Percentiles rank a stretch among this genome's conserved stretches.
Evolutionary conservation across 2,113 vertebrate species (phyloP).

Genomic region (Tamias sibiricus): DNA sequence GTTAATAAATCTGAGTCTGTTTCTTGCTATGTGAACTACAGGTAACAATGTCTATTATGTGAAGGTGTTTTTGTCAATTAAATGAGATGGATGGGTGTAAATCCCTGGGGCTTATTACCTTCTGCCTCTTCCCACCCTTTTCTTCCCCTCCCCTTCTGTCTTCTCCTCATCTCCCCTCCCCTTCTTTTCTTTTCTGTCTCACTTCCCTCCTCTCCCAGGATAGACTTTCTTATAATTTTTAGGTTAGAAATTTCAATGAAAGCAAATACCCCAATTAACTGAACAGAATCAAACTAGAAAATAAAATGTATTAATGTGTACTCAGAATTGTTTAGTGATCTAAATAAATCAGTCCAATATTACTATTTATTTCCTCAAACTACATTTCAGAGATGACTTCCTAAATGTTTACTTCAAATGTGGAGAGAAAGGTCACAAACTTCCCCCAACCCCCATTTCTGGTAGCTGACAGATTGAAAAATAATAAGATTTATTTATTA

Average conservation of each 20-base stretch:
- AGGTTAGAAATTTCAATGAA: constrained; percentile 43
- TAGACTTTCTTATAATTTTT: background rate
- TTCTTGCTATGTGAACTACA: background rate
- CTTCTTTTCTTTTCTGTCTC: background rate
- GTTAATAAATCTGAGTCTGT: background rate
- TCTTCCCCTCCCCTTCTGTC: too few species aligned
- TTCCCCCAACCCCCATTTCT: background rate
- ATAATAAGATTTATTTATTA: background rate
- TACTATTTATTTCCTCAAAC: background rate
- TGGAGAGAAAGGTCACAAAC: background rate
- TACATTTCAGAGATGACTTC: background rate
- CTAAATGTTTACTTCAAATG: background rate
- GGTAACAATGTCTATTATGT: background rate
- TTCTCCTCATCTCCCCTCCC: too few species aligned
- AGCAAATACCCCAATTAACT: background rate
- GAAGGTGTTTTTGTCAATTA: background rate
- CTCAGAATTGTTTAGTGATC: background rate
- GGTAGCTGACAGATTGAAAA: background rate
- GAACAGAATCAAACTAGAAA: background rate
- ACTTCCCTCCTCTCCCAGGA: background rate
- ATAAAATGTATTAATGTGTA: background rate
- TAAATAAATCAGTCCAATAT: background rate
- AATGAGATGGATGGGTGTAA: background rate
- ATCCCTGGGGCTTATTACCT: background rate
- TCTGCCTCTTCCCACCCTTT: background rate